phyloP scores from a whole-genome alignment of 2,113 vertebrate genomes.

The Ornithorhynchus anatinus region DNA sequence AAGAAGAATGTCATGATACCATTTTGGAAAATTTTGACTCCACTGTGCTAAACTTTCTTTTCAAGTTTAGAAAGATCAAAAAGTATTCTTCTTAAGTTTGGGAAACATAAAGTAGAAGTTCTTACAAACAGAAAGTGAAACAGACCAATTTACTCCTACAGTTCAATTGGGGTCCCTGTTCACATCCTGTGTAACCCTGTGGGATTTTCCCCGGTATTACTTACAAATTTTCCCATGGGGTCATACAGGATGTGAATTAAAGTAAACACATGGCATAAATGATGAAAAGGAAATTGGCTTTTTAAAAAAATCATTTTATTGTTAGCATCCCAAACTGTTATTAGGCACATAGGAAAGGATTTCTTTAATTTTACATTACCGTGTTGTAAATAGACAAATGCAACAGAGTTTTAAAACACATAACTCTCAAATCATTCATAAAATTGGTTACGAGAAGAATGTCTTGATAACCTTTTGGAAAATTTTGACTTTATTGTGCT shows the following conservation, averaged over 20 bases:
- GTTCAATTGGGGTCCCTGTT: constrained; percentile 36
- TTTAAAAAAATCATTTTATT: constrained; percentile 57
- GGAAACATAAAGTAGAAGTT: constrained; percentile 51
- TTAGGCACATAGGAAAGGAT: constrained; percentile 41
- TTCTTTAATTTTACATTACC: constrained; percentile 18
- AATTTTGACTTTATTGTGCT: no score
- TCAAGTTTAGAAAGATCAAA: not conserved
- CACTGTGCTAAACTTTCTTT: not conserved
- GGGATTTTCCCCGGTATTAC: constrained; percentile 65
- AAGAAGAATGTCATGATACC: no score
- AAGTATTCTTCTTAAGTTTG: not conserved
- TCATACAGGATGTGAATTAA: constrained; percentile 66
- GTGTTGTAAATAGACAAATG: not conserved
- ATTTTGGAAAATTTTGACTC: no score
- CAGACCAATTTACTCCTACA: constrained; percentile 56
- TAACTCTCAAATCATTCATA: not conserved
- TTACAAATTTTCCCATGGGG: constrained; percentile 65
- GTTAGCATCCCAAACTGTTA: constrained; percentile 41
- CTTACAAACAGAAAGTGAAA: constrained; percentile 66
- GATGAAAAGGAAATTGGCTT: constrained; percentile 61
- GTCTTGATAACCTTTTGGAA: no score
- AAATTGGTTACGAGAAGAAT: no score
- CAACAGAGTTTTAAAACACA: not conserved
- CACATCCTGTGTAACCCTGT: constrained; percentile 66
- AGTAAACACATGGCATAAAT: constrained; percentile 56